These are phyloP conservation scores for Sparidentex hasta DNA, from an alignment of 2,797 vertebrate genomes.

Conservation along the genomic window DNA sequence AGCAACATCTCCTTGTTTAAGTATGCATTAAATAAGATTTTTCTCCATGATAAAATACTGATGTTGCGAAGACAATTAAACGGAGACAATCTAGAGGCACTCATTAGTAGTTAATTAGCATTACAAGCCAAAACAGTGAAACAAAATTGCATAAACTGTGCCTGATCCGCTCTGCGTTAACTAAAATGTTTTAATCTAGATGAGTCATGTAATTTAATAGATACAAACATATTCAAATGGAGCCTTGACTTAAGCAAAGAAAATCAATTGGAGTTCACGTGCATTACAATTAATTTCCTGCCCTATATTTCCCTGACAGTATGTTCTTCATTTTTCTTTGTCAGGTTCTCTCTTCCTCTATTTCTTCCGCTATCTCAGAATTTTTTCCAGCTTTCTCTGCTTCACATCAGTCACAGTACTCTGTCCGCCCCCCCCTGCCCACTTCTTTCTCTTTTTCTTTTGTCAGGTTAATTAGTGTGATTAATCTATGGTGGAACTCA, in stretches of 20 bases:
- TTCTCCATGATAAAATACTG: neutral
- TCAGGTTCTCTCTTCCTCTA: slow-evolving; percentile 30
- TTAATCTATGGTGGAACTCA: slow-evolving; percentile 72
- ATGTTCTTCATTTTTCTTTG: slow-evolving; percentile 40
- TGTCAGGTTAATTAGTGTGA: slow-evolving; percentile 82
- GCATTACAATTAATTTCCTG: slow-evolving; percentile 32
- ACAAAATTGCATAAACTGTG: neutral
- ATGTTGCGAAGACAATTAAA: neutral
- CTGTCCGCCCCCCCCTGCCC: slow-evolving; percentile 10
- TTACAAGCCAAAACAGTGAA: neutral
- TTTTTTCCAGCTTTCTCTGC: slow-evolving; percentile 38
- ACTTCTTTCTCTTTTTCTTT: slow-evolving; percentile 47
- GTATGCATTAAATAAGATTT: neutral
- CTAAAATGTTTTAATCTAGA: neutral
- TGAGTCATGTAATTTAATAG: slow-evolving; percentile 23
- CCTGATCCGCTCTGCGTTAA: neutral
- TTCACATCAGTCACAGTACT: slow-evolving; percentile 45
- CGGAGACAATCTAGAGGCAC: neutral
- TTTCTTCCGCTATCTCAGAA: slow-evolving; percentile 16
- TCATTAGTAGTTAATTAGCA: neutral
- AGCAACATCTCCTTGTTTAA: neutral
- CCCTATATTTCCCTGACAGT: slow-evolving; percentile 37
- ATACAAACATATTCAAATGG: slow-evolving; percentile 27
- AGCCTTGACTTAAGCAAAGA: slow-evolving; percentile 10
- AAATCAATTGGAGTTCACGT: slow-evolving; percentile 31